Conservation (phyloP, 2,113 vertebrate species). For the Trematomus loennbergii region DNA sequence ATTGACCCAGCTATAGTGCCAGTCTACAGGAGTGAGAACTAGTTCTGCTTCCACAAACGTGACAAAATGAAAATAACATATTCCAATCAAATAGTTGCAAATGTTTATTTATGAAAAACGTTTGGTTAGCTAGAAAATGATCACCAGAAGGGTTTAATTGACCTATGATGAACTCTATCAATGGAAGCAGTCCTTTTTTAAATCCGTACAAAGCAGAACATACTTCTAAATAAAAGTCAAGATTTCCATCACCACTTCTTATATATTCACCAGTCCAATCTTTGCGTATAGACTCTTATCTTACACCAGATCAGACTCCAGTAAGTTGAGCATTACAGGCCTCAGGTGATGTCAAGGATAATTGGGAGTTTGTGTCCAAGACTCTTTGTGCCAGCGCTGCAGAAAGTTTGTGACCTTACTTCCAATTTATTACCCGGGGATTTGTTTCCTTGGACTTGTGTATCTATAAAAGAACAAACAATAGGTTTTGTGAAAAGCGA, state of each 20-base stretch:
- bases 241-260: conserved; percentile 38
- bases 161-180: background rate
- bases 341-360: conserved; percentile 55
- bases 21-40: conserved; percentile 4
- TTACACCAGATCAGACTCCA: conserved; percentile 25
- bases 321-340: conserved; percentile 46
- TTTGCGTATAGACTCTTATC: conserved; percentile 20
- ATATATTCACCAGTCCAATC: conserved; percentile 1
- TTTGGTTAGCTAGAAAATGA: background rate
- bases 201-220: conserved; percentile 15
- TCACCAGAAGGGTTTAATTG: conserved; percentile 1
- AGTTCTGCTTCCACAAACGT: conserved; percentile 17
- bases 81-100: background rate
- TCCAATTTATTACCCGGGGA: conserved; percentile 34
- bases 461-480: conserved; percentile 57
- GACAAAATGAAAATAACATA: conserved; percentile 8
- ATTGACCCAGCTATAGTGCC: conserved; percentile 17
- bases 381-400: conserved; percentile 64
- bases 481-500: conserved; percentile 48
- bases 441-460: conserved; percentile 49
- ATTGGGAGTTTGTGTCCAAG: conserved; percentile 39
- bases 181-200: background rate
- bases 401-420: conserved; percentile 61
- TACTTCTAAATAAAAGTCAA: conserved; percentile 39
- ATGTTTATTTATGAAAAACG: background rate